A percentile compares a stretch with the other conserved stretches of the same genome.
Conservation (phyloP, 1,140 invertebrate species). For the Drosophila albomicans region DNA sequence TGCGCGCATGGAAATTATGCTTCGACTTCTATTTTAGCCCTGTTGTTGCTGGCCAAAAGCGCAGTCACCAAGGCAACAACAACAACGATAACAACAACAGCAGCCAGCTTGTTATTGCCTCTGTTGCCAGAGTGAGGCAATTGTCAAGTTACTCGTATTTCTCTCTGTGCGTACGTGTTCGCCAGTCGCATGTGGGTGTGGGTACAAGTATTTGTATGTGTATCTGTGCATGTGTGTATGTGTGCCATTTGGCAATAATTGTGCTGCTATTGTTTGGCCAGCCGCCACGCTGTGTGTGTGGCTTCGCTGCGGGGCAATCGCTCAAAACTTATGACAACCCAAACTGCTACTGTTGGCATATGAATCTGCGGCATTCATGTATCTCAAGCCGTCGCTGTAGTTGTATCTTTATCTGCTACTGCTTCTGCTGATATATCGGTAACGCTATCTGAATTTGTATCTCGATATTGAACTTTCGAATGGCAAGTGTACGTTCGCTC, state of each 20-base stretch:
- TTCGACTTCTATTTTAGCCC: slow-evolving; percentile 11
- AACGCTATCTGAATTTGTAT: slow-evolving; percentile 5
- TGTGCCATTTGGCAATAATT: slow-evolving; percentile 81
- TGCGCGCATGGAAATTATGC: slow-evolving; percentile 68
- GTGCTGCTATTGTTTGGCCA: slow-evolving; percentile 65
- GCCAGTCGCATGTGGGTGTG: slow-evolving; percentile 32
- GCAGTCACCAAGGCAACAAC: slow-evolving; percentile 43
- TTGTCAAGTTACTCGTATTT: slow-evolving; percentile 45
- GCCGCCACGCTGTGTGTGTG: slow-evolving; percentile 77
- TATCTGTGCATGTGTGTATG: slow-evolving; percentile 31
- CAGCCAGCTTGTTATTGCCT: slow-evolving; percentile 22
- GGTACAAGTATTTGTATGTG: slow-evolving; percentile 36
- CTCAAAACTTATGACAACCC: slow-evolving; percentile 80
- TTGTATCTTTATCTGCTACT: slow-evolving; percentile 6
- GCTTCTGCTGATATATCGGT: not conserved
- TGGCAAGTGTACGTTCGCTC: slow-evolving; percentile 55
- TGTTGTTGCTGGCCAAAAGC: slow-evolving; percentile 53
- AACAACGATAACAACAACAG: slow-evolving; percentile 40
- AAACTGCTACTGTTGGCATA: slow-evolving; percentile 71
- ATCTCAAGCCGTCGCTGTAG: slow-evolving; percentile 3
- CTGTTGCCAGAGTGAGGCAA: slow-evolving; percentile 50
- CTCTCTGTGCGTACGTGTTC: slow-evolving; percentile 32
- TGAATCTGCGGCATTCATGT: slow-evolving; percentile 50
- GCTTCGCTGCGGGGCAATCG: slow-evolving; percentile 78
- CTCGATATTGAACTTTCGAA: slow-evolving; percentile 53